Conservation (phyloP, 2,888 invertebrate species). For the Aphelenchoides bicaudatus region DNA sequence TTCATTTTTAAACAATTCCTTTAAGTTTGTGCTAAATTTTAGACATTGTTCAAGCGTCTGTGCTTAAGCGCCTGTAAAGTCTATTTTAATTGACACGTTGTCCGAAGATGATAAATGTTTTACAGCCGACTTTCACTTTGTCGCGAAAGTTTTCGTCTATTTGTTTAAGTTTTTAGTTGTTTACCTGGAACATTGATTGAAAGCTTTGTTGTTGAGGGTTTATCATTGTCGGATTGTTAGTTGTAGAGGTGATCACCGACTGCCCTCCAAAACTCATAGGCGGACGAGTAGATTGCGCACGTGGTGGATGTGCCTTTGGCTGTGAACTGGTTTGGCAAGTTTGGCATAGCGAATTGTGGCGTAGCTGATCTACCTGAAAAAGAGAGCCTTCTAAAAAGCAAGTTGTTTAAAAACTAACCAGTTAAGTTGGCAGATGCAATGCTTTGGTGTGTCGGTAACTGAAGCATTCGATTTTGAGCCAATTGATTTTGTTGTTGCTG, state of each 20-base stretch:
- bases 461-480: slow-evolving; percentile 15
- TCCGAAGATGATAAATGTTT: too few relatives aligned
- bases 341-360: slow-evolving; percentile 18
- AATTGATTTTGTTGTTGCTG: slow-evolving; percentile 4
- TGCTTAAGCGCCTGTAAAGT: too few relatives aligned
- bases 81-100: too few relatives aligned
- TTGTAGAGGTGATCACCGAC: slow-evolving; percentile 8
- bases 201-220: too few relatives aligned
- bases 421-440: background rate
- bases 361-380: slow-evolving; percentile 1
- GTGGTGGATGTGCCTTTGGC: slow-evolving; percentile 5
- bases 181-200: too few relatives aligned
- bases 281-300: slow-evolving; percentile 8
- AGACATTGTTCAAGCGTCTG: too few relatives aligned
- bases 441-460: background rate
- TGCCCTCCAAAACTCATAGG: background rate
- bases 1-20: too few relatives aligned
- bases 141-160: too few relatives aligned
- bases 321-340: slow-evolving; percentile 15
- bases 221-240: background rate
- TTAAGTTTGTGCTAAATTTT: too few relatives aligned
- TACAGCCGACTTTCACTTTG: too few relatives aligned
- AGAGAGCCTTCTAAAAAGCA: too few relatives aligned
- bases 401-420: background rate
- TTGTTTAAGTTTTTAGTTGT: too few relatives aligned